A percentile compares a stretch with the other conserved stretches of the same genome.
Evolutionary conservation across 2,113 vertebrate species (phyloP).

Genomic region (Varanus komodoensis): DNA sequence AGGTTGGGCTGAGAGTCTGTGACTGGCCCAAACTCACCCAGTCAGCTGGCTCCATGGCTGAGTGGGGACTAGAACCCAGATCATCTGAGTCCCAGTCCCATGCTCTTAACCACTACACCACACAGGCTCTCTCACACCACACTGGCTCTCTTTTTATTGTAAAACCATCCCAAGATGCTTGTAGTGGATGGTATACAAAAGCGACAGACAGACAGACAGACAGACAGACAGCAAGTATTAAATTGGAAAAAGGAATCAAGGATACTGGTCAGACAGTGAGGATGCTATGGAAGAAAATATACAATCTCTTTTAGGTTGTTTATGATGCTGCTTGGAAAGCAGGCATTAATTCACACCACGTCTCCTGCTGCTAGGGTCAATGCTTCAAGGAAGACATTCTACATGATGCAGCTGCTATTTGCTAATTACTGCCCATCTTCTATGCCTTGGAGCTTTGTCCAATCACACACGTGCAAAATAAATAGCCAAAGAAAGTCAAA

Average conservation of each 20-base stretch:
- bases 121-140: too few species aligned
- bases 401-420: slow-evolving; percentile 6
- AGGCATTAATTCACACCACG: slow-evolving; percentile 6
- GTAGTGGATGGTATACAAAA: too few species aligned
- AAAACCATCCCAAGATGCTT: too few species aligned
- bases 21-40: too few species aligned
- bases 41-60: too few species aligned
- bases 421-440: slow-evolving; percentile 28
- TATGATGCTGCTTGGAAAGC: not conserved
- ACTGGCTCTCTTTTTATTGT: too few species aligned
- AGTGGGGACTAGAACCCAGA: too few species aligned
- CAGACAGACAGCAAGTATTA: not conserved
- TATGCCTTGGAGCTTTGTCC: slow-evolving; percentile 25
- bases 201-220: too few species aligned
- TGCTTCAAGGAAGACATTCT: slow-evolving; percentile 13
- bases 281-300: not conserved
- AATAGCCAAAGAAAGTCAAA: slow-evolving; percentile 15
- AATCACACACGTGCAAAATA: slow-evolving; percentile 13
- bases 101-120: too few species aligned
- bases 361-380: not conserved
- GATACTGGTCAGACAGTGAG: not conserved
- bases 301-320: not conserved
- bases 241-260: not conserved
- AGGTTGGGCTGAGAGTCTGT: too few species aligned
- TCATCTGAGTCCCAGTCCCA: too few species aligned